A percentile compares a stretch with the other conserved stretches of the same genome.
phyloP scores from a whole-genome alignment of 1,140 invertebrate species.

The Subanguina moxae region DNA sequence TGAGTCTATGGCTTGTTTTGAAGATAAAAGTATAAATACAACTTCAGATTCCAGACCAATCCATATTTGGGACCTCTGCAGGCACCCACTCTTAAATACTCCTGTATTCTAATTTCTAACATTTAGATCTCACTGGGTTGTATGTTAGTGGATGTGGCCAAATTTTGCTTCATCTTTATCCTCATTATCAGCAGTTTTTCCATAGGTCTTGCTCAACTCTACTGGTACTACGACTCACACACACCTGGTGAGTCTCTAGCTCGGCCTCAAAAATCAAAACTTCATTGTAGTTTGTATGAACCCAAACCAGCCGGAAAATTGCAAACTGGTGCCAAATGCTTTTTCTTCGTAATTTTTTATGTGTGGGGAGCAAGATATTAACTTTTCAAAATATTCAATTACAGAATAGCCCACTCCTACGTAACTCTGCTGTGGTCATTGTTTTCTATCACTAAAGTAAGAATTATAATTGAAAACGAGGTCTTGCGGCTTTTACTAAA shows the following conservation, averaged over 20 bases:
- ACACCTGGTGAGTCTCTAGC: conserved; percentile 13
- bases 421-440: conserved; percentile 65
- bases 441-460: conserved; percentile 62
- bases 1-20: too few species aligned
- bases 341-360: conserved; percentile 44
- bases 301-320: conserved; percentile 29
- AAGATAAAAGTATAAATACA: too few species aligned
- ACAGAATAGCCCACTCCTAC: conserved; percentile 63
- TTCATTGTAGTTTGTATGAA: conserved; percentile 38
- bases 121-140: conserved; percentile 63
- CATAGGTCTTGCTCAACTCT: conserved; percentile 64
- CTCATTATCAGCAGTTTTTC: conserved; percentile 63
- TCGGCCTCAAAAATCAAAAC: not conserved
- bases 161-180: conserved; percentile 65
- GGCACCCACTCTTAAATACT: too few species aligned
- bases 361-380: conserved; percentile 13
- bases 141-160: conserved; percentile 65
- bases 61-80: conserved; percentile 63
- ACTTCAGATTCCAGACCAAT: conserved; percentile 61
- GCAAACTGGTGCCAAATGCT: conserved; percentile 44
- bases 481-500: too few species aligned
- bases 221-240: conserved; percentile 60
- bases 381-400: not conserved
- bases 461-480: too few species aligned
- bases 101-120: too few species aligned